phyloP scores from a whole-genome alignment of 2,113 vertebrate genomes.

The Phrynosoma platyrhinos region DNA sequence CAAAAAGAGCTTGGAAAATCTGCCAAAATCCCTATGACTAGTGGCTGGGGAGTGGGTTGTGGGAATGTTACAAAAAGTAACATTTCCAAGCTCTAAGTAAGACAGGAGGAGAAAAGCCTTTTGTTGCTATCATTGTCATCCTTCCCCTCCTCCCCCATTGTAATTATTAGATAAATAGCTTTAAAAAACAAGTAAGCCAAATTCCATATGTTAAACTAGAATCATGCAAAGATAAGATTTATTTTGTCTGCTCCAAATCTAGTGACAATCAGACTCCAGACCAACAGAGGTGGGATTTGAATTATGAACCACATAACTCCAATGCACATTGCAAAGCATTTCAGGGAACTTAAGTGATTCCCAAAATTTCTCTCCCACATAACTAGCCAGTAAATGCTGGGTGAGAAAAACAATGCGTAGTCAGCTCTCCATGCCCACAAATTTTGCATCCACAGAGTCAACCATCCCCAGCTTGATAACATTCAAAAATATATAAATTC shows the following conservation, averaged over 20 bases:
- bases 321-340: neutral
- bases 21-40: no score
- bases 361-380: neutral
- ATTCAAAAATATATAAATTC: no score
- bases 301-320: neutral
- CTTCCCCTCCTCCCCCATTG: no score
- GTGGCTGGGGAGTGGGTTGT: no score
- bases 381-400: neutral
- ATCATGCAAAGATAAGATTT: neutral
- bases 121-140: no score
- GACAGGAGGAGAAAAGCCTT: no score
- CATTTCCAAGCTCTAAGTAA: no score
- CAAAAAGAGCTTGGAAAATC: neutral
- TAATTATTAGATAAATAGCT: neutral
- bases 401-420: neutral
- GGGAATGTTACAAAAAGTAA: no score
- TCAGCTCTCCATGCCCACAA: no score
- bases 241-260: neutral
- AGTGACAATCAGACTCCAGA: neutral
- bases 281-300: neutral
- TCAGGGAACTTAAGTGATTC: neutral
- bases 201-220: neutral
- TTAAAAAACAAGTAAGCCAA: neutral
- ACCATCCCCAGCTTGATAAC: no score
- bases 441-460: no score